Conservation (phyloP, 2,113 vertebrate species). For the Glareola pratincola region DNA sequence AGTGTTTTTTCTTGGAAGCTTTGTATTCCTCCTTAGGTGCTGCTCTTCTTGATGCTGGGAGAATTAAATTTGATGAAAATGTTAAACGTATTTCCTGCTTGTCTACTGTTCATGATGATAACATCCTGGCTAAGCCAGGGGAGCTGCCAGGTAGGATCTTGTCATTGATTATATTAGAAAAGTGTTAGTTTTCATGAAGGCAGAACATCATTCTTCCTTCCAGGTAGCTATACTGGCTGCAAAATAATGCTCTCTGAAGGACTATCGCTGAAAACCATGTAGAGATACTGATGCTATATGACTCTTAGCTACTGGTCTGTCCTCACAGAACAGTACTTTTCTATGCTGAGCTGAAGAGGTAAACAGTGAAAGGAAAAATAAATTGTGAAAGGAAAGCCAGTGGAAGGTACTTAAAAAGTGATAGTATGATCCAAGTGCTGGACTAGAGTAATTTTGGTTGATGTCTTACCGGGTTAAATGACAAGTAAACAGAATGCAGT, state of each 20-base stretch:
- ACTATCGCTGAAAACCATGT: not conserved
- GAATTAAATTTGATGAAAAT: slow-evolving; percentile 83
- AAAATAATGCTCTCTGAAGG: not conserved
- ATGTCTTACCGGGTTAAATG: not conserved
- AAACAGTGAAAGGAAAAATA: not conserved
- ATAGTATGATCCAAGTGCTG: not conserved
- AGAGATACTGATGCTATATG: not conserved
- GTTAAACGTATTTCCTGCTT: slow-evolving; percentile 84
- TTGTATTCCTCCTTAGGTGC: slow-evolving; percentile 91
- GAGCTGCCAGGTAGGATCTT: slow-evolving; percentile 86
- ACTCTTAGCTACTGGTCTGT: not conserved
- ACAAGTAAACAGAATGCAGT: not conserved
- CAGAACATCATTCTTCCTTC: not conserved
- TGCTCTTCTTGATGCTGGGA: slow-evolving; percentile 78
- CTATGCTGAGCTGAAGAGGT: not conserved
- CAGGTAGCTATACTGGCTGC: not conserved
- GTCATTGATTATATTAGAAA: not conserved
- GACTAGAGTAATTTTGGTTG: not conserved
- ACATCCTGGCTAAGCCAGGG: slow-evolving; percentile 78
- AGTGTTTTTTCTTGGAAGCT: slow-evolving; percentile 91
- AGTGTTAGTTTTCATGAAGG: not conserved
- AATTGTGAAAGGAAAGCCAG: not conserved
- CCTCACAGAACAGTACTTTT: not conserved
- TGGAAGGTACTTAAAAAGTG: not conserved
- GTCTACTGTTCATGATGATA: slow-evolving; percentile 68